Evolutionary conservation across 2,797 vertebrate species (phyloP).

Genomic region (Hippopotamyrus pictus): DNA sequence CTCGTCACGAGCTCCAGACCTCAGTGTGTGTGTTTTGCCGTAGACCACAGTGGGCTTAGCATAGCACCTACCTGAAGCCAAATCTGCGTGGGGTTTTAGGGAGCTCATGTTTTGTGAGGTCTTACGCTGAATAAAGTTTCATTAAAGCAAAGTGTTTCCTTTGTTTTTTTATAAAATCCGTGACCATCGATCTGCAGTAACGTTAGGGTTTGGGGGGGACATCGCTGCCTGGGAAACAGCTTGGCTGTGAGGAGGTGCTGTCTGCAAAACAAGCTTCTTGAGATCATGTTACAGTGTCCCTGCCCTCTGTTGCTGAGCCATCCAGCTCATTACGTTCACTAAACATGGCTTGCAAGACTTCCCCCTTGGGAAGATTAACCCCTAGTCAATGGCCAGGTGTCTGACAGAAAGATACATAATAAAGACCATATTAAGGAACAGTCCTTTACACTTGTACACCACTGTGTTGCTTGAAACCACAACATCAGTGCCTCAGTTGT

Average conservation of each 20-base stretch:
- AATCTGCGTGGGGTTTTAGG: neutral
- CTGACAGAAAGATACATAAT: neutral
- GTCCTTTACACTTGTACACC: neutral
- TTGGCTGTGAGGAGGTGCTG: neutral
- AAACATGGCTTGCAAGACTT: neutral
- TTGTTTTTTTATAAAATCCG: neutral
- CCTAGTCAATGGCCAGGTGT: neutral
- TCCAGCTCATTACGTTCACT: neutral
- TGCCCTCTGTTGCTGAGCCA: neutral
- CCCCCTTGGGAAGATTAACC: neutral
- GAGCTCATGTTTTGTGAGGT: neutral
- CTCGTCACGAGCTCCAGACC: neutral
- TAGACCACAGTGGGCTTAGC: neutral
- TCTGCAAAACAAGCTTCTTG: neutral
- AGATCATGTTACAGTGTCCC: neutral
- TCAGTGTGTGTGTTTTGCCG: neutral
- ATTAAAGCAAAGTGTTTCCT: neutral
- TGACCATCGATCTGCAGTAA: neutral
- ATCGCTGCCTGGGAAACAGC: neutral
- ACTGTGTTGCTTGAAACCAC: neutral
- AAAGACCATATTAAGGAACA: neutral
- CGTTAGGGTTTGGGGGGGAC: neutral
- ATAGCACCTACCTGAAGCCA: neutral
- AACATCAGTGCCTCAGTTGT: neutral
- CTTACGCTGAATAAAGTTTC: neutral